These are phyloP conservation scores for Micropoecilia bifurca DNA, from an alignment of 2,797 vertebrate species.

Conservation along the genomic window DNA sequence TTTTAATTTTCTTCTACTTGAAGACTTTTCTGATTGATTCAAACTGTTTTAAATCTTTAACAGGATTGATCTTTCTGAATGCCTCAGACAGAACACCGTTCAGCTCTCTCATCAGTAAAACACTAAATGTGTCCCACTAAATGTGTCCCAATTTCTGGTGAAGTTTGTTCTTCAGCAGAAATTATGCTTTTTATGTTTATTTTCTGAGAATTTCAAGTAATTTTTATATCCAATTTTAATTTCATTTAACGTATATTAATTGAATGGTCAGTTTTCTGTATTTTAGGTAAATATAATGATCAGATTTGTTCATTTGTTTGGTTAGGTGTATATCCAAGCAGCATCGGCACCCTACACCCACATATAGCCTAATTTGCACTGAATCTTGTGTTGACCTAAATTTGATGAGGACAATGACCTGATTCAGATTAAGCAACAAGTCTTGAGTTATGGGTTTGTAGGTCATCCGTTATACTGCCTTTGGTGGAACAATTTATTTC, in stretches of 20 bases:
- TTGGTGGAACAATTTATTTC: neutral
- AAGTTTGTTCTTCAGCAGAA: neutral
- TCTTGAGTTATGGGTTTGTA: neutral
- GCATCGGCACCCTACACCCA: neutral
- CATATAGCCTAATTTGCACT: neutral
- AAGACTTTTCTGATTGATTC: neutral
- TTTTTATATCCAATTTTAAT: neutral
- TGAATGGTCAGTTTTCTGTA: neutral
- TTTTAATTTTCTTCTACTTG: neutral
- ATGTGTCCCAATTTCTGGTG: too few species aligned
- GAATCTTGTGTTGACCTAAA: neutral
- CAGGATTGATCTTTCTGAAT: neutral
- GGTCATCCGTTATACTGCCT: neutral
- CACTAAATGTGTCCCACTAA: neutral
- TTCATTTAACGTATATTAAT: neutral
- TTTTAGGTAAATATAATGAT: neutral
- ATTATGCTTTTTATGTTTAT: neutral
- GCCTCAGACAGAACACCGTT: neutral
- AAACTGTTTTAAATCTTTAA: neutral
- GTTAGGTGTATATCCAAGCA: neutral
- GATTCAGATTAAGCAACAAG: neutral
- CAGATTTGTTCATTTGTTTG: neutral
- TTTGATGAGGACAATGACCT: constrained; percentile 1
- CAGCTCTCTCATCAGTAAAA: neutral
- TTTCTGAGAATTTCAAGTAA: neutral